Evolutionary conservation across 2,797 vertebrate species (phyloP).

Genomic region (Triplophysa yarkandensis): DNA sequence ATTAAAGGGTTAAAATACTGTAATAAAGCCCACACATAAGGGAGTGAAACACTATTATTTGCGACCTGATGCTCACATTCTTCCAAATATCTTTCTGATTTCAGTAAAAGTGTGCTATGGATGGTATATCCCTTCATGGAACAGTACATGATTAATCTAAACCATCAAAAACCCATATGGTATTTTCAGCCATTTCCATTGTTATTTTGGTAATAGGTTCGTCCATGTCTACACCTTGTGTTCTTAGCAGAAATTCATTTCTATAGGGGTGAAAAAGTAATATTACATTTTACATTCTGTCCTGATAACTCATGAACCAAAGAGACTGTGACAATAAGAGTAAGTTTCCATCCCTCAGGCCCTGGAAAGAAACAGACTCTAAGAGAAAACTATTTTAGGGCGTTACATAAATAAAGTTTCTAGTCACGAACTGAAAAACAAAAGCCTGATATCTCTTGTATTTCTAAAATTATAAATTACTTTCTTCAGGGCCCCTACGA

Average conservation of each 20-base stretch:
- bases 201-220: too few relatives aligned
- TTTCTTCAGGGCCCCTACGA: neutral
- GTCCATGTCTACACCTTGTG: too few relatives aligned
- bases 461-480: neutral
- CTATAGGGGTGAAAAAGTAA: neutral
- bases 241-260: too few relatives aligned
- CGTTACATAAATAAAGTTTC: neutral
- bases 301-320: slow-evolving; percentile 17
- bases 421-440: neutral
- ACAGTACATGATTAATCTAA: neutral
- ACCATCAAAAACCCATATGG: neutral
- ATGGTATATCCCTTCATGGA: neutral
- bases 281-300: slow-evolving; percentile 11
- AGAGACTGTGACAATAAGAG: neutral
- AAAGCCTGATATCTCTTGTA: slow-evolving; percentile 1
- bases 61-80: too few relatives aligned
- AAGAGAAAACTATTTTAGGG: slow-evolving; percentile 11
- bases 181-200: neutral
- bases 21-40: too few relatives aligned
- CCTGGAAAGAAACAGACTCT: neutral
- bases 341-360: neutral
- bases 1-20: too few relatives aligned
- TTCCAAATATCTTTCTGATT: too few relatives aligned
- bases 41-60: too few relatives aligned
- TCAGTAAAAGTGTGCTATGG: neutral